Conservation (phyloP, 2,888 invertebrate species). For the Pediacus dermestoides region DNA sequence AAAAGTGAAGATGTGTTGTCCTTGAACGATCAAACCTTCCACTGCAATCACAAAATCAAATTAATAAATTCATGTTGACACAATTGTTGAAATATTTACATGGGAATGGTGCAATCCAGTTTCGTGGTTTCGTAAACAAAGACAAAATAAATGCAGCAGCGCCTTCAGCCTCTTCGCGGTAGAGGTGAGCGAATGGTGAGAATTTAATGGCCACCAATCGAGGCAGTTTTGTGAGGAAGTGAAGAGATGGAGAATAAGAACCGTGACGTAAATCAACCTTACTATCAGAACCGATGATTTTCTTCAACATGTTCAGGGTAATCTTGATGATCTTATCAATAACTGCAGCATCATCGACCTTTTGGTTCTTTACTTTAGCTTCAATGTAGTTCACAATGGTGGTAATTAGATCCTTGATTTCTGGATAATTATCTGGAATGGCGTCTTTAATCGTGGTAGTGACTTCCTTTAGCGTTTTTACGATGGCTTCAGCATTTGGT, state of each 20-base stretch:
- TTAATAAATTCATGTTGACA: not conserved
- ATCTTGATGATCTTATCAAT: conserved; percentile 61
- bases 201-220: conserved; percentile 56
- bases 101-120: conserved; percentile 63
- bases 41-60: conserved; percentile 49
- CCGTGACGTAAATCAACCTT: conserved; percentile 7
- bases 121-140: conserved; percentile 52
- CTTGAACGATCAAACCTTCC: conserved; percentile 69
- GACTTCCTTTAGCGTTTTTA: conserved; percentile 56
- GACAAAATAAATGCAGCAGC: conserved; percentile 56
- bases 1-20: conserved; percentile 84
- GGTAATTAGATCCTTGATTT: conserved; percentile 59
- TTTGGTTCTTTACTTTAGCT: conserved; percentile 56
- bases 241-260: conserved; percentile 9
- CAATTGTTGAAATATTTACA: conserved; percentile 48
- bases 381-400: conserved; percentile 56
- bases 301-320: conserved; percentile 35
- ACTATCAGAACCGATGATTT: conserved; percentile 24
- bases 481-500: conserved; percentile 57
- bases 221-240: conserved; percentile 51
- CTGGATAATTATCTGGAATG: conserved; percentile 57
- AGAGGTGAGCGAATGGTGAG: conserved; percentile 59
- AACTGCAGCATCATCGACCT: conserved; percentile 61
- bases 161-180: conserved; percentile 53
- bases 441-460: conserved; percentile 56